Evolutionary conservation across 2,888 invertebrate species (phyloP), one percentile per base, ranked within the genome.

Genomic region (Sicus ferrugineus): DNA sequence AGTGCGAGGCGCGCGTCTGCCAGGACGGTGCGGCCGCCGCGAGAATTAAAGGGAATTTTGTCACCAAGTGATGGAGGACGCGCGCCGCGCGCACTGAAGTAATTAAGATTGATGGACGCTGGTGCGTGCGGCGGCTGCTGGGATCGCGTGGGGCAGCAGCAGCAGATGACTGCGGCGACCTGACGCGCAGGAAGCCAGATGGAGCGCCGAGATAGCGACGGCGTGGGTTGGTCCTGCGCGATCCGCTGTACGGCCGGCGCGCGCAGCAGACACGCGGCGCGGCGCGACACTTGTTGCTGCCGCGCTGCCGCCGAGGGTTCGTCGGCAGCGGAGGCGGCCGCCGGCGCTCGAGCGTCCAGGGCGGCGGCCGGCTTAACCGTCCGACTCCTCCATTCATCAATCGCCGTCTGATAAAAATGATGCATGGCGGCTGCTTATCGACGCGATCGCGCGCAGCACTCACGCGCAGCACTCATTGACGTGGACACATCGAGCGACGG

Each of bases 21-120:
- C 11, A n/a, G 16, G 11, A n/a, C 9, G 11, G 9, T 9, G 11
- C 16, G 4, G 7, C n/a, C 16, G 42, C 11, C 16, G 42, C 42
- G 19, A n/a, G 28, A 48, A 63, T 63, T 19, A 31, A 64, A 50
- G 23, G n/a, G 50, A 64, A 31, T 66, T 69, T 71, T 71, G 71
- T 71, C 71, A 71, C 67, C 71, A 72, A 70, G 70, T 72, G 72
- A 72, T 72, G 28, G 72, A 72, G 59, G 72, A 72, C 70, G 72
- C 62, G 65, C 62, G 61, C 62, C 56, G 54, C 46, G 26, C 48
- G 63, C 65, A 65, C 61, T 54, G 72, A 72, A 56, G 62, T 70
- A 72, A 72, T 70, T 70, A 68, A 70, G 72, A 72, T 72, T 70
- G 70, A 72, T 72, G 59, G 68, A 67, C 63, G 23, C 14, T 58